phyloP scores from a whole-genome alignment of 2,888 invertebrate species.

The Galerucella nymphaeae region DNA sequence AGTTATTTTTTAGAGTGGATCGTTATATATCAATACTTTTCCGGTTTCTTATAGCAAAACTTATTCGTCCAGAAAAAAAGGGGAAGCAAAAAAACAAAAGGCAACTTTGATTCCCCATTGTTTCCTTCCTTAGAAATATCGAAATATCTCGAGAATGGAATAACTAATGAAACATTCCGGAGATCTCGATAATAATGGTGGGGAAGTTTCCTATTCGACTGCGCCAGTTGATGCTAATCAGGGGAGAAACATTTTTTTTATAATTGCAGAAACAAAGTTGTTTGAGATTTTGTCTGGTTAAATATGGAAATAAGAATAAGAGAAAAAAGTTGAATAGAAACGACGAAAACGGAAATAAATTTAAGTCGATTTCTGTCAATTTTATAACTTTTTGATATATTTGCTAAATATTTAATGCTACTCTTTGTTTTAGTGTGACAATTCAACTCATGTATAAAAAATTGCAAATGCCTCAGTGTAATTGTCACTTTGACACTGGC shows the following conservation, averaged over 20 bases:
- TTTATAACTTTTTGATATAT: no score
- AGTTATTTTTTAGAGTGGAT: slow-evolving; percentile 29
- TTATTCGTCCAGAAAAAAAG: slow-evolving; percentile 24
- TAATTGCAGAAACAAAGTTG: no score
- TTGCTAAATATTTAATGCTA: no score
- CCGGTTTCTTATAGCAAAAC: slow-evolving; percentile 28
- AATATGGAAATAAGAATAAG: no score
- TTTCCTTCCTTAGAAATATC: slow-evolving; percentile 33
- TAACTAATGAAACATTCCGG: slow-evolving; percentile 36
- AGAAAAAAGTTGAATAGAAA: no score
- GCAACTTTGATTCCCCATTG: slow-evolving; percentile 41
- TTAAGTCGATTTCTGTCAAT: no score
- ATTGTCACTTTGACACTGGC: no score
- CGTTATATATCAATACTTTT: slow-evolving; percentile 36
- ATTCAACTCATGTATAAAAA: no score
- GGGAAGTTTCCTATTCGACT: not conserved
- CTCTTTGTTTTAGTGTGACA: no score
- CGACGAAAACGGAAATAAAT: no score
- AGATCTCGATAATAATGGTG: not conserved
- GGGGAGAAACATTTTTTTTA: not conserved
- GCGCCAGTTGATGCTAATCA: not conserved
- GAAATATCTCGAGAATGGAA: slow-evolving; percentile 34
- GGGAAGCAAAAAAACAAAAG: slow-evolving; percentile 26
- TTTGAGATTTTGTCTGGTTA: no score
- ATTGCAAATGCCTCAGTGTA: no score